Evolutionary conservation across 2,888 invertebrate species (phyloP).

Genomic region (Nomada fucata): DNA sequence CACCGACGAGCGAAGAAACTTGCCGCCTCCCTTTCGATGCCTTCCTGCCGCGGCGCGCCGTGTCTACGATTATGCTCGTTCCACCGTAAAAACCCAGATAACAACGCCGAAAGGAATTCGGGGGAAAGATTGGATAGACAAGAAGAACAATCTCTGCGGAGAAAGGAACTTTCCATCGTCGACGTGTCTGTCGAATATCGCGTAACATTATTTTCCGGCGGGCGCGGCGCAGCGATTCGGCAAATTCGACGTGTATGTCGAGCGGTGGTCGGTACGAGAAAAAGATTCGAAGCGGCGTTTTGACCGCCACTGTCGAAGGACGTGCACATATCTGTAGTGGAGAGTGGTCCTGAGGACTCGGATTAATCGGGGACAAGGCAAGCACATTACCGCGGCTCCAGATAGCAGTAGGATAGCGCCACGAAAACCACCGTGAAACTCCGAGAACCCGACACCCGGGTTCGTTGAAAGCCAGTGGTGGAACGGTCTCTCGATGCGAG

Average conservation of each 20-base stretch:
- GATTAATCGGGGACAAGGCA: slow-evolving; percentile 83
- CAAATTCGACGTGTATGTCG: slow-evolving; percentile 34
- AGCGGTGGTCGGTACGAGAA: slow-evolving; percentile 45
- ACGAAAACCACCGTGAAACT: slow-evolving; percentile 76
- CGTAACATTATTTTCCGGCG: slow-evolving; percentile 7
- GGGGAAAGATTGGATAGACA: neutral
- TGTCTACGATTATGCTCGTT: neutral
- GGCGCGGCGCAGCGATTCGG: neutral
- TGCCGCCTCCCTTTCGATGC: neutral
- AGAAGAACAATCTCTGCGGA: neutral
- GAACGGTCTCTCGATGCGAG: slow-evolving; percentile 42
- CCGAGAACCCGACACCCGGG: slow-evolving; percentile 76
- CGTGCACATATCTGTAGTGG: slow-evolving; percentile 62
- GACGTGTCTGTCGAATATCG: neutral
- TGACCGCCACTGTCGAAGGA: slow-evolving; percentile 60
- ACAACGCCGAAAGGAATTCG: neutral
- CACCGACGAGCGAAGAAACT: neutral
- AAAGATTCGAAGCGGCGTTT: slow-evolving; percentile 46
- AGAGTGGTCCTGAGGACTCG: slow-evolving; percentile 72
- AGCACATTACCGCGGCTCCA: slow-evolving; percentile 79
- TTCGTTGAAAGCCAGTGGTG: slow-evolving; percentile 65
- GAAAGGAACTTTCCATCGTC: neutral
- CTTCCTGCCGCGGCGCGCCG: neutral
- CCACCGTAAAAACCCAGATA: slow-evolving; percentile 5
- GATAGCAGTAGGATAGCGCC: slow-evolving; percentile 76